Evolutionary conservation across 2,888 invertebrate genomes (phyloP), one percentile per base, ranked within the genome.

Genomic region (Orgyia antiqua): DNA sequence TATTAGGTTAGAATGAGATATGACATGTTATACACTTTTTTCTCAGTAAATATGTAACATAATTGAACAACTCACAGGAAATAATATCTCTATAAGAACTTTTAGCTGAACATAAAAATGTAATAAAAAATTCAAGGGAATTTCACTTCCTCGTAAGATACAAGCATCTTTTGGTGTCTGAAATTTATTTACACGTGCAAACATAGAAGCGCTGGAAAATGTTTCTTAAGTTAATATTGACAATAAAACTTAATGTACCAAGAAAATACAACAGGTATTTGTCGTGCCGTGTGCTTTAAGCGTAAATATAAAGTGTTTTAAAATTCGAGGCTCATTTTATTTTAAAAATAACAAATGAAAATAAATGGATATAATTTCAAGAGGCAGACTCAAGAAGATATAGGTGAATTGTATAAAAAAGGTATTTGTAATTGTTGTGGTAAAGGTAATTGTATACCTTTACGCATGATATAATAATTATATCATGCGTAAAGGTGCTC

Each of bases 181-280:
- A n/a, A 17, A 17, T 27, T 10, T 9, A 15, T 10, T 3, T 10
- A 27, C 17, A 27, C 18, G 17, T 27, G 2, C 11, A 10, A 18
- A 2, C 10, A 8, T 11, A 7, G 18, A 27, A 18, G 17, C 18
- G 13, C 10, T 15, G 12, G 6, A 4, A 13, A 10, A 4, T 10
- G 17, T 15, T 13, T 15, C 15, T n/a, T 13, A n/a, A 26, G 26
- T 13, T 26, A 26, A 15, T 15, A 26, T 20, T 20, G 20, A 20
- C 20, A 20, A 20, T 20, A 20, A 20, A n/a, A n/a, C n/a, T 8
- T n/a, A 20, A 20, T 20, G 20, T 20, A n/a, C 20, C 9, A 20
- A 20, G 20, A n/a, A 20, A 20, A 20, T 20, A 20, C n/a, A 8
- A n/a, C 9, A 20, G 20, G 20, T 20, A 20, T 20, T 4, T 20